Evolutionary conservation across 2,888 invertebrate genomes (phyloP), one percentile per base, ranked within the genome.

Genomic region (Digitonthophagus gazella): DNA sequence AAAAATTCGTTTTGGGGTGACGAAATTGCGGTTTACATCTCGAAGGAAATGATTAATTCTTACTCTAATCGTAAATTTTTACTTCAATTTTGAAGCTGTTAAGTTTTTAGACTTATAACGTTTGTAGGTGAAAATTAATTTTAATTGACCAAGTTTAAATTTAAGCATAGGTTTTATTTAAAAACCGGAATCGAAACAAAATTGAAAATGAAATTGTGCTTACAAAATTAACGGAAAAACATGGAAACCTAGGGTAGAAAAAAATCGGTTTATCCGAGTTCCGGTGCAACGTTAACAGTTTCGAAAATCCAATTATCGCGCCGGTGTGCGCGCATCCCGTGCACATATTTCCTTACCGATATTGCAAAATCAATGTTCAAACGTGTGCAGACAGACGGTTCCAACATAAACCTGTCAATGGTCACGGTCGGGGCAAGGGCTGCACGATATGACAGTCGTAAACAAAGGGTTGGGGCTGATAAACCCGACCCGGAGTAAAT

Each of bases 321-420:
- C 28, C 28, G 3, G 28, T 11, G 28, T 44, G 28, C 28, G 28
- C 61, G 20, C 61, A 19, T 18, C n/a, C 61, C 19, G 61, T 61
- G 61, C 20, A 61, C 61, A 16, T 57, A 61, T 16, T 61, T 61
- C 61, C 61, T 61, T 18, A 20, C 61, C 6, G 61, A 19, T 61
- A 61, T 61, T 20, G 61, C 61, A 61, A 61, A 61, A 61, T 61
- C 61, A 20, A 61, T 61, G 61, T 20, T 61, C 20, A 4, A 20
- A 61, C 28, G 28, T 44, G 28, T 44, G 28, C 28, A 44, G 28
- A 44, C 28, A 44, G 28, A 44, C 28, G 18, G 61, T 20, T 18
- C 18, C 61, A 61, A 18, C 61, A 61, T 61, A 61, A 61, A 61
- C 18, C 18, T 61, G 61, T 61, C 61, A 61, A 18, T 61, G 61